These are phyloP conservation scores for Lasioglossum baleicum DNA, from an alignment of 1,140 invertebrate genomes.

Conservation along the genomic window DNA sequence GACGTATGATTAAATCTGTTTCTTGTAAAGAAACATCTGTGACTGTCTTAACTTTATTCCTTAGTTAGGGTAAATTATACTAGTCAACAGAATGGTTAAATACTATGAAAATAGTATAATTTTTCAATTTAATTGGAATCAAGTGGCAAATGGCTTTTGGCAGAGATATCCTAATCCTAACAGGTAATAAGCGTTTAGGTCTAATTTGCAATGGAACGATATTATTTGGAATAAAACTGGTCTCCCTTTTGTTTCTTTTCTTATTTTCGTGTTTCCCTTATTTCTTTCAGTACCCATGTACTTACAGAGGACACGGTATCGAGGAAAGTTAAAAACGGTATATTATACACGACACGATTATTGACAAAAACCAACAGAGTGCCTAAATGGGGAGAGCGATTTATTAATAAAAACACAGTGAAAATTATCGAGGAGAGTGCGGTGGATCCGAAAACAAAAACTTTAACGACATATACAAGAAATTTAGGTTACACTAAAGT, in stretches of 20 bases:
- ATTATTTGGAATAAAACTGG: background rate
- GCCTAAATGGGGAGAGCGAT: constrained; percentile 95
- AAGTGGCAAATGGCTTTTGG: constrained; percentile 95
- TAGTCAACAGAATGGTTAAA: constrained; percentile 86
- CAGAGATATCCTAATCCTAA: constrained; percentile 95
- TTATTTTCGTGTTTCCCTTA: no score
- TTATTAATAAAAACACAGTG: constrained; percentile 89
- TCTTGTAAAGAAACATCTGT: no score
- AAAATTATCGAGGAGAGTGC: constrained; percentile 96
- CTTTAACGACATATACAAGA: constrained; percentile 92
- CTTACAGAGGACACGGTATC: constrained; percentile 93
- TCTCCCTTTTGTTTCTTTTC: no score
- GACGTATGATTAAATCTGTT: no score
- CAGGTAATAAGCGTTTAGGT: no score
- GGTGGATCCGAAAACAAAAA: constrained; percentile 90
- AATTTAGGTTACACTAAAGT: constrained; percentile 95
- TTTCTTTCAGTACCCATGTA: constrained; percentile 89
- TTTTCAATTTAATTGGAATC: constrained; percentile 94
- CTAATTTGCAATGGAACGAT: no score
- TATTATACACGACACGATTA: constrained; percentile 90
- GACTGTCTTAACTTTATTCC: no score
- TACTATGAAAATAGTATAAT: constrained; percentile 87
- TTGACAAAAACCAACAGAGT: constrained; percentile 95
- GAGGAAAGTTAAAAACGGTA: constrained; percentile 88
- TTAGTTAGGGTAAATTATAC: no score